Evolutionary conservation across 2,797 vertebrate species (phyloP).

Genomic region (Trachops cirrhosus): DNA sequence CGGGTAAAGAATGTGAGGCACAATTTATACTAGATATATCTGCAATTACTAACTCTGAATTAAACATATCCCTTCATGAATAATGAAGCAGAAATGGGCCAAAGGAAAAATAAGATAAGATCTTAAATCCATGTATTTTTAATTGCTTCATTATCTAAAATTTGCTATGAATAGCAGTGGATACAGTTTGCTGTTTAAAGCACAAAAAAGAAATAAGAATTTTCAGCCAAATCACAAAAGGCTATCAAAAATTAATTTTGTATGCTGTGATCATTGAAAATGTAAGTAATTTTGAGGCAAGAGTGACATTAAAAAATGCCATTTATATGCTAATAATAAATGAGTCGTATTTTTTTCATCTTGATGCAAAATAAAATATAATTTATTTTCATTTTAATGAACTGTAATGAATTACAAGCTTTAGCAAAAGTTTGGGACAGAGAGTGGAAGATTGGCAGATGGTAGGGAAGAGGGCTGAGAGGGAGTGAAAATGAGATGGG

Average conservation of each 20-base stretch:
- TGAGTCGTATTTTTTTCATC: slow-evolving; percentile 82
- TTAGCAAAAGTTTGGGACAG: slow-evolving; percentile 74
- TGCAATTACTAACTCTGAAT: slow-evolving; percentile 88
- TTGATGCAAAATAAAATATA: slow-evolving; percentile 87
- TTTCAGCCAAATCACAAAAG: slow-evolving; percentile 88
- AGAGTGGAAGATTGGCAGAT: slow-evolving; percentile 66
- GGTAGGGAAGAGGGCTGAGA: slow-evolving; percentile 53
- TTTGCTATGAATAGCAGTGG: slow-evolving; percentile 86
- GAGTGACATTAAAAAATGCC: slow-evolving; percentile 85
- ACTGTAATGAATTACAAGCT: slow-evolving; percentile 84
- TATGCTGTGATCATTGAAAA: slow-evolving; percentile 87
- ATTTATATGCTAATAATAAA: slow-evolving; percentile 92
- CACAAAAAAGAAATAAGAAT: slow-evolving; percentile 85
- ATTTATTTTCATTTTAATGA: slow-evolving; percentile 87
- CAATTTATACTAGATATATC: slow-evolving; percentile 86
- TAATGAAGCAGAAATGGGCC: slow-evolving; percentile 86
- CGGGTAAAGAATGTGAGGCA: slow-evolving; percentile 82
- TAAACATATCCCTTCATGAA: slow-evolving; percentile 89
- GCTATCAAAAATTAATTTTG: slow-evolving; percentile 91
- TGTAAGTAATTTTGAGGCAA: slow-evolving; percentile 85
- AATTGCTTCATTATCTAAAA: slow-evolving; percentile 90
- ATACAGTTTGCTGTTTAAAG: slow-evolving; percentile 86
- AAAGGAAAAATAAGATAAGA: slow-evolving; percentile 87
- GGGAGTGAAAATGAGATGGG: slow-evolving; percentile 22
- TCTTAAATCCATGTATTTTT: slow-evolving; percentile 89